phyloP scores from a whole-genome alignment of 1,140 invertebrate species.

The Lordiphosa stackelbergi region DNA sequence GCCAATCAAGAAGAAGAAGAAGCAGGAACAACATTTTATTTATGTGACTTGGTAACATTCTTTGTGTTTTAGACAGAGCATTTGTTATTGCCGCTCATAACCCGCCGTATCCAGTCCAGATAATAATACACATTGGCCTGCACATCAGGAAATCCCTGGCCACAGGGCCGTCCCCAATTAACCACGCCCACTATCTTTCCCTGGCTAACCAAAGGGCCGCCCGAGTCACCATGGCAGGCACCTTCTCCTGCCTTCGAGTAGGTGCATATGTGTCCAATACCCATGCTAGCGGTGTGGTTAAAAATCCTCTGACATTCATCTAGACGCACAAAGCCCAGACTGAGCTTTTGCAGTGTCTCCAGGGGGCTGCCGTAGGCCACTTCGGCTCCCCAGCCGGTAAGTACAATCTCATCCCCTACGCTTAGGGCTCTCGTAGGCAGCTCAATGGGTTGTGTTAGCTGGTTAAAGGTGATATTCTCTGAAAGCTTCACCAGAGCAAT shows the following conservation, averaged over 20 bases:
- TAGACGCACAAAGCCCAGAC: constrained; percentile 36
- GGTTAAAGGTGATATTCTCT: constrained; percentile 71
- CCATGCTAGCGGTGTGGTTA: constrained; percentile 44
- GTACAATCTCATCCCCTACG: constrained; percentile 50
- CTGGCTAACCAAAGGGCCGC: constrained; percentile 75
- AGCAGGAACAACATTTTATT: no score
- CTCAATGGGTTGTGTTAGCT: constrained; percentile 76
- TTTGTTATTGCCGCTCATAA: constrained; percentile 35
- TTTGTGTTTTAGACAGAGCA: constrained; percentile 26
- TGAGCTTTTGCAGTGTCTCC: constrained; percentile 50
- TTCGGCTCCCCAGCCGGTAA: constrained; percentile 79
- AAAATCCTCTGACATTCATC: constrained; percentile 48
- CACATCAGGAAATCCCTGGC: constrained; percentile 78
- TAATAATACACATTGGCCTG: constrained; percentile 76
- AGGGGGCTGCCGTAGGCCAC: constrained; percentile 19
- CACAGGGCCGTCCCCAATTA: constrained; percentile 80
- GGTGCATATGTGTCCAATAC: constrained; percentile 79
- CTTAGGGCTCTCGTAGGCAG: constrained; percentile 19
- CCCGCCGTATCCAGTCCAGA: constrained; percentile 58
- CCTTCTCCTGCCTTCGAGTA: constrained; percentile 79
- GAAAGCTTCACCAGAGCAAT: constrained; percentile 76
- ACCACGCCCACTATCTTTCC: constrained; percentile 78
- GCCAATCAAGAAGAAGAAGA: no score
- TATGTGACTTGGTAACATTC: no score
- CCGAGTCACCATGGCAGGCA: constrained; percentile 79